A percentile compares a stretch with the other conserved stretches of the same genome.
Evolutionary conservation across 2,113 vertebrate species (phyloP).

Genomic region (Geococcyx californianus): DNA sequence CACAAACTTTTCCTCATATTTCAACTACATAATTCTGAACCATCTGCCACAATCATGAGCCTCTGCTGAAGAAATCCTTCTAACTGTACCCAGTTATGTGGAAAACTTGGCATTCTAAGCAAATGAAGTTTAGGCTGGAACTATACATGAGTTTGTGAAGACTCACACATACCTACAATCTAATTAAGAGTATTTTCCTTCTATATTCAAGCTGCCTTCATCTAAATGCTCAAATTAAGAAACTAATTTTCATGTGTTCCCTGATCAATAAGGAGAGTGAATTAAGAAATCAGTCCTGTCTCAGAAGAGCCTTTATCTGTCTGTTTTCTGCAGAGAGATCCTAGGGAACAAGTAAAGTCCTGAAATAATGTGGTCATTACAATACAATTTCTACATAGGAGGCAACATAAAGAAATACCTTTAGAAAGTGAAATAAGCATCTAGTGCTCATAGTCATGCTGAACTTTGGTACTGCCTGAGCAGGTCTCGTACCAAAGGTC

Average conservation of each 20-base stretch:
- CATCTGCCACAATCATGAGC: neutral
- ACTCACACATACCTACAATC: neutral
- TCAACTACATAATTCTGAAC: neutral
- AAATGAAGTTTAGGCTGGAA: neutral
- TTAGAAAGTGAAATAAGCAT: neutral
- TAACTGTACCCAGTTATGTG: neutral
- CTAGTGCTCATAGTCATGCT: neutral
- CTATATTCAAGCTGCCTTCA: neutral
- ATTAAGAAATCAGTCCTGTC: neutral
- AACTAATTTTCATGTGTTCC: neutral
- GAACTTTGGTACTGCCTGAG: neutral
- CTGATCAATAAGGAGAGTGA: neutral
- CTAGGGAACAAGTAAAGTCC: neutral
- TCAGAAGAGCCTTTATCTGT: neutral
- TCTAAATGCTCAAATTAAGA: neutral
- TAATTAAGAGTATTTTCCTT: neutral
- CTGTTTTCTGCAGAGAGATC: neutral
- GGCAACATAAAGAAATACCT: neutral
- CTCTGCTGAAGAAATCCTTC: neutral
- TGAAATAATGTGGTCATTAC: neutral
- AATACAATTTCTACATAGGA: neutral
- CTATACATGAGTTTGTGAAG: neutral
- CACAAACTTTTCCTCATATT: neutral
- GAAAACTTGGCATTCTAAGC: neutral
- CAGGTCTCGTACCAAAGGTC: neutral